These are phyloP conservation scores for Amphiprion percula DNA, from an alignment of 2,113 vertebrate species.

Conservation along the genomic window DNA sequence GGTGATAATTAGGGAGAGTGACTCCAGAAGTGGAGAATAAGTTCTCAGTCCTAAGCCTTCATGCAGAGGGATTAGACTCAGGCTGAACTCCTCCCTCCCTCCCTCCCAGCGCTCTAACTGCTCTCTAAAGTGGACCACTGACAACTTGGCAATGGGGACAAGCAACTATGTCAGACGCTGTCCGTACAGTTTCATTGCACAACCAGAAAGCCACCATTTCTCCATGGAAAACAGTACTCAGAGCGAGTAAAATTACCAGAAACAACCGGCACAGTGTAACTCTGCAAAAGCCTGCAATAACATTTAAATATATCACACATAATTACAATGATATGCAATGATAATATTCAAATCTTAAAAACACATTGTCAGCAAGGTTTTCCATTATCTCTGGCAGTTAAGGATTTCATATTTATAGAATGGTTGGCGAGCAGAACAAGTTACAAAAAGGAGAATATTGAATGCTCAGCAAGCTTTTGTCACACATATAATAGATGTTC, in stretches of 20 bases:
- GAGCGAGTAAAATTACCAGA: not conserved
- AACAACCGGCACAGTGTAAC: not conserved
- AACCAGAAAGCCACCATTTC: constrained; percentile 3
- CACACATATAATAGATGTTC: not conserved
- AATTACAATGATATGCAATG: not conserved
- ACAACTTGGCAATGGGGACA: constrained; percentile 19
- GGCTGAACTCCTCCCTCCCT: constrained; percentile 40
- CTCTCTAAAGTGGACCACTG: constrained; percentile 53
- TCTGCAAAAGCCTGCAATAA: not conserved
- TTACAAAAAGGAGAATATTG: not conserved
- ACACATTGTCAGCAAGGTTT: not conserved
- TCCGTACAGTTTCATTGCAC: constrained; percentile 17
- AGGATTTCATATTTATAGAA: not conserved
- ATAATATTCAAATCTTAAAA: not conserved
- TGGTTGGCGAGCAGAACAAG: not conserved
- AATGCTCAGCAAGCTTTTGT: not conserved
- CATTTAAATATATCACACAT: not conserved
- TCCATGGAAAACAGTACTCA: not conserved
- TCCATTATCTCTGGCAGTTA: no score
- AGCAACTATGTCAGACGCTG: constrained; percentile 24
- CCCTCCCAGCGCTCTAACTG: constrained; percentile 5
- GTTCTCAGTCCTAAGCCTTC: constrained; percentile 69
- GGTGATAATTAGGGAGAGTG: constrained; percentile 76
- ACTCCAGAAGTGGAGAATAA: constrained; percentile 65
- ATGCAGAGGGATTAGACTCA: constrained; percentile 68